Evolutionary conservation across 2,113 vertebrate species (phyloP), one percentile per base, ranked within the genome.

Genomic region (Hydrochoerus hydrochaeris): DNA sequence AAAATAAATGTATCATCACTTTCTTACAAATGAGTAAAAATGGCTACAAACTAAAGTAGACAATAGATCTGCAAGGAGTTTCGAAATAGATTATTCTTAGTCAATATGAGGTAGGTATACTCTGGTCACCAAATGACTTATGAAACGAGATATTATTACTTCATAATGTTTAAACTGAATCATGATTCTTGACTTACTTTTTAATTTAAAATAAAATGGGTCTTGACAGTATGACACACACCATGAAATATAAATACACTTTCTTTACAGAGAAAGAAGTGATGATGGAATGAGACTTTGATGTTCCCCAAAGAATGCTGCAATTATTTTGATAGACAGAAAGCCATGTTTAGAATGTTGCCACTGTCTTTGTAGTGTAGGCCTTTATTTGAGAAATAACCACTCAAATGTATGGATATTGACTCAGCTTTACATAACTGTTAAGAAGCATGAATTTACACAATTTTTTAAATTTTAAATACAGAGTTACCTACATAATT

Each of bases 201-300:
- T 92, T 57, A 41, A 62, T 90, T 97, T 96, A 62, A 97, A 97
- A 67, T 9, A 92, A 94, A 35, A 84, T 92, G 20, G 35, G 16
- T 90, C 54, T 83, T 89, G 85, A 89, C 54, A 87, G 46, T 89
- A 14, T 94, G 88, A 90, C 85, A 90, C 35, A 49, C 14, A 87
- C 49, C 57, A 87, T 95, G 80, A 94, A 90, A 96, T 95, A 46
- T 63, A 92, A 60, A 46, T 75, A 32, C 52, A 93, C 84, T 75
- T 41, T 54, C 30, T 94, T 96, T 85, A 86, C 16, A 44, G 63
- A 20, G n/a, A 16, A 62, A 86, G 85, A 77, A 19, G 24, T 93
- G 77, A 28, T 87, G 44, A 67, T 84, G n/a, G 89, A 90, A 88
- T 90, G 60, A 90, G 58, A 20, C 81, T 87, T 92, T 95, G 81